phyloP scores from a whole-genome alignment of 2,797 vertebrate species.

The Petrocephalus sullivani region DNA sequence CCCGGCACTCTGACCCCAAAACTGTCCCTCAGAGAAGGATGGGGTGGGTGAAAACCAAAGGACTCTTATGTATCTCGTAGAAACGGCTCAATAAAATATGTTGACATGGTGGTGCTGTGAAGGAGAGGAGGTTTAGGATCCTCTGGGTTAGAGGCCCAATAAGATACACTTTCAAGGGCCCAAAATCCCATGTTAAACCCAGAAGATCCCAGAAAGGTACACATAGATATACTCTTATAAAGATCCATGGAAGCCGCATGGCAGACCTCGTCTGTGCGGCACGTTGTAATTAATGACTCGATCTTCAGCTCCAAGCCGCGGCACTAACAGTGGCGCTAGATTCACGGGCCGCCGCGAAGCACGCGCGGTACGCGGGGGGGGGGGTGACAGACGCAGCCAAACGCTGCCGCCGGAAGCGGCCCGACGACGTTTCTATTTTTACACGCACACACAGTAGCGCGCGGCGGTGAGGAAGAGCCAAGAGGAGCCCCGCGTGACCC shows the following conservation, averaged over 20 bases:
- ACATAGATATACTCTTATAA: neutral
- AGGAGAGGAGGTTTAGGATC: neutral
- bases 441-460: neutral
- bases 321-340: neutral
- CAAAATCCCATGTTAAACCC: neutral
- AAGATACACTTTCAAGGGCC: neutral
- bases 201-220: neutral
- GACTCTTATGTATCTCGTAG: neutral
- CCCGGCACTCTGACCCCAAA: neutral
- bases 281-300: neutral
- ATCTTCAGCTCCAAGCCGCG: neutral
- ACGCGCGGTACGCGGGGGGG: neutral
- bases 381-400: neutral
- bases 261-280: neutral
- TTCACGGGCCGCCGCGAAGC: neutral
- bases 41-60: neutral
- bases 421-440: constrained; percentile 19
- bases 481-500: neutral
- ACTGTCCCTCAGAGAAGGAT: neutral
- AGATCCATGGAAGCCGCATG: neutral
- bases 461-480: neutral
- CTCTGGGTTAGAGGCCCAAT: no score
- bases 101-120: neutral
- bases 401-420: neutral
- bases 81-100: neutral